Base-by-base conservation (phyloP, 2,888 invertebrate species). In the Zaprionus obscuricornis region DNA sequence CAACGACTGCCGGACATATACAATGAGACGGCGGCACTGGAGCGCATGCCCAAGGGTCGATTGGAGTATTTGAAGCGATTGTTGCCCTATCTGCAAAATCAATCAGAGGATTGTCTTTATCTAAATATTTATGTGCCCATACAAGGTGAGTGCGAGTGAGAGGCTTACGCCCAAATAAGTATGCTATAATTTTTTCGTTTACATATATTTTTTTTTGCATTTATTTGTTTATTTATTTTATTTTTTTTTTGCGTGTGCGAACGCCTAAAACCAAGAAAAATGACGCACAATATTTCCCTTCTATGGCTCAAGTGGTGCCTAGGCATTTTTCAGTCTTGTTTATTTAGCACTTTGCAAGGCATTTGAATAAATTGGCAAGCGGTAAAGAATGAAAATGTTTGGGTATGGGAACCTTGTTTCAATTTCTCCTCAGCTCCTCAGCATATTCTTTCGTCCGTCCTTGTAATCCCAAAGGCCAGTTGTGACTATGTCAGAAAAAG, bases 91-190 rank as follows among this genome's bases (percentile, higher is more conserved):
- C 92, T 98, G 76, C 94, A 93, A 76, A 95, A 97, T 89, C 98
- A 98, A 91, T 96, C 95, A 74, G 99, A 99, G 92, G 98, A 99
- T 92, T 99, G 99, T 89, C 93, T 99, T 66, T 98, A 97, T 90
- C 93, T 99, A 89, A 99, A 99, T 91, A 95, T 99, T 88, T 99
- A 98, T 92, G 96, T 97, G 17, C 98, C 98, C 47, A 96, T 96
- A 82, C 95, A 96, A 95, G 97, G 98, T 98, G 92, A 93, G 94
- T 91, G 69, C 37, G 14, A 37, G 47, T 10, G 45, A 39, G 52
- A 36, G 54, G 26, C 24, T 40, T n/a, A 26, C 29, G 18, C 49
- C 52, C 43, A 27, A 62, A 59, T 68, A 66, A 60, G 66, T 66
- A 50, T 63, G 37, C 58, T 46, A 55, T 68, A 57, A 51, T 51